Evolutionary conservation across 2,797 vertebrate species (phyloP).

Genomic region (Dipus sagitta): DNA sequence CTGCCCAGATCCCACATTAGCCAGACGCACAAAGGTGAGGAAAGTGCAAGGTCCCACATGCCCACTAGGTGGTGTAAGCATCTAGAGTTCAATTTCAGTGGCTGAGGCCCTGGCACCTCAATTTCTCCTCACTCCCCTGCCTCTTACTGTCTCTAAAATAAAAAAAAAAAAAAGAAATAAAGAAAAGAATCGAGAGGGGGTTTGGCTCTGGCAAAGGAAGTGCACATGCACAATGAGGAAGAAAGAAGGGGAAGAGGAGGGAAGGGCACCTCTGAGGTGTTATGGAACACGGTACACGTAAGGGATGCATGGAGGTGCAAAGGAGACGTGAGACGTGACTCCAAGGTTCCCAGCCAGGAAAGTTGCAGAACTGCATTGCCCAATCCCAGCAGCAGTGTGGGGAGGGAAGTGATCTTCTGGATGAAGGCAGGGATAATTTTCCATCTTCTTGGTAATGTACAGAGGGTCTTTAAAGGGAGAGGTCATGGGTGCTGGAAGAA

Average conservation of each 20-base stretch:
- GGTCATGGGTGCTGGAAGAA: background rate
- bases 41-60: no score
- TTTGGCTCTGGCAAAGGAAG: background rate
- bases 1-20: no score
- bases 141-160: no score
- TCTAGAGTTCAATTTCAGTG: no score
- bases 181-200: background rate
- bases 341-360: background rate
- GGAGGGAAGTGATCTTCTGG: background rate
- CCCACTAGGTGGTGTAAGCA: no score
- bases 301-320: no score
- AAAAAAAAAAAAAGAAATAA: no score
- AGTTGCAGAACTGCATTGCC: rapidly evolving
- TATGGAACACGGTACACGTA: background rate
- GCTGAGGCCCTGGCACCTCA: no score
- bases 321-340: background rate
- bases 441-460: background rate
- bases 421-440: background rate
- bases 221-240: background rate
- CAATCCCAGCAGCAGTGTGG: background rate
- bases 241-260: no score
- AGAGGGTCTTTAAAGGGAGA: rapidly evolving
- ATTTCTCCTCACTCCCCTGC: no score
- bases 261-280: no score
- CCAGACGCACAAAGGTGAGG: no score